Evolutionary conservation across 2,113 vertebrate species (phyloP).

Genomic region (Pontoporia blainvillei): DNA sequence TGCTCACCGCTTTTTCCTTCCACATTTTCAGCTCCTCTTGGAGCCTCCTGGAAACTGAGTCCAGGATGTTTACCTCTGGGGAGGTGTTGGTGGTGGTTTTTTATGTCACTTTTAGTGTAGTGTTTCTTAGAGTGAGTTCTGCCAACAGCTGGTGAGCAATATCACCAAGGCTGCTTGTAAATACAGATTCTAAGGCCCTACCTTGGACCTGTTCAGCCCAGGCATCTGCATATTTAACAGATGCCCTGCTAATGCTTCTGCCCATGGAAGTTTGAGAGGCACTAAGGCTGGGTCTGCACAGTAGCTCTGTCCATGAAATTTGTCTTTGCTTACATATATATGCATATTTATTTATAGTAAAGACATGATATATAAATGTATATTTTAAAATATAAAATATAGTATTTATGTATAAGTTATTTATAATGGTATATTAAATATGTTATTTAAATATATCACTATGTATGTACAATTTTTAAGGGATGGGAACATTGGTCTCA

Average conservation of each 20-base stretch:
- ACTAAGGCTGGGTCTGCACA: neutral
- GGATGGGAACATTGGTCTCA: neutral
- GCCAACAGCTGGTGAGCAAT: neutral
- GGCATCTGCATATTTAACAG: neutral
- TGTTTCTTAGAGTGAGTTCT: neutral
- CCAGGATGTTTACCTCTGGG: neutral
- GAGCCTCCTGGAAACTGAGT: neutral
- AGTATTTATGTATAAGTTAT: neutral
- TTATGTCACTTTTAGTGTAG: neutral
- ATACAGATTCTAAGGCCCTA: neutral
- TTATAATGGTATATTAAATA: neutral
- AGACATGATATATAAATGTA: neutral
- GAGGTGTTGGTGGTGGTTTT: neutral
- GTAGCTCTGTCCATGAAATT: neutral
- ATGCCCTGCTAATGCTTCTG: neutral
- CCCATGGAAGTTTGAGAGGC: neutral
- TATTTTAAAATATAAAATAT: neutral
- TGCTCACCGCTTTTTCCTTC: neutral
- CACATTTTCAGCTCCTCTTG: neutral
- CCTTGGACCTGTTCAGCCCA: neutral
- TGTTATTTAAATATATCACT: neutral
- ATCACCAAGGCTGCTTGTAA: neutral
- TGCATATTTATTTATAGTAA: neutral
- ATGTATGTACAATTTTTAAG: neutral
- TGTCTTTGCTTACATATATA: neutral